Conservation (phyloP, 35 echinoderm and acorn worm genomes). For the Eucidaris tribuloides region DNA sequence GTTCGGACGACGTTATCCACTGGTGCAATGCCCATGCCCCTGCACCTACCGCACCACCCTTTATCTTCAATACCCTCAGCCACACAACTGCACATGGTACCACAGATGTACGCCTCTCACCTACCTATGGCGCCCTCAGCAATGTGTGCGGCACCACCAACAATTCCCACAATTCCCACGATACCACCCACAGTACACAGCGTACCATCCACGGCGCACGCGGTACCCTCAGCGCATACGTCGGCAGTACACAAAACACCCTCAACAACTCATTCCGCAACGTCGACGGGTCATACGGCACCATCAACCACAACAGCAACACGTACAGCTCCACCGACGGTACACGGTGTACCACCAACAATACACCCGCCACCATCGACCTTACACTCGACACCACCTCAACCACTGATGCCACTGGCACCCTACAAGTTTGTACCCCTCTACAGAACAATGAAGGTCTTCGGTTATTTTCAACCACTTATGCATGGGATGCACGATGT, state of each 20-base stretch:
- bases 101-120: no score
- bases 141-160: no score
- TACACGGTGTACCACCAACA: neutral
- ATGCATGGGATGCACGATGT: neutral
- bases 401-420: neutral
- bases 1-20: neutral
- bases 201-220: neutral
- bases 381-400: neutral
- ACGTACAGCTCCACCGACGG: neutral
- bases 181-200: neutral
- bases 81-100: no score
- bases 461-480: neutral
- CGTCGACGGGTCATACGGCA: no score
- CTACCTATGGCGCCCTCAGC: no score
- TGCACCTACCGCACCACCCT: no score
- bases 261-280: no score
- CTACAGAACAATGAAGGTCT: neutral
- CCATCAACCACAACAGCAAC: no score
- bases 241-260: no score
- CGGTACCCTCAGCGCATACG: no score
- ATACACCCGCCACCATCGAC: neutral
- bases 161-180: neutral
- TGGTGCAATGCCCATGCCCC: no score
- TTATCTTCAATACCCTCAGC: no score
- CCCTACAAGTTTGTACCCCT: conserved; percentile 4